Evolutionary conservation across 2,113 vertebrate species (phyloP).

Genomic region (Odontophorus gujanensis): DNA sequence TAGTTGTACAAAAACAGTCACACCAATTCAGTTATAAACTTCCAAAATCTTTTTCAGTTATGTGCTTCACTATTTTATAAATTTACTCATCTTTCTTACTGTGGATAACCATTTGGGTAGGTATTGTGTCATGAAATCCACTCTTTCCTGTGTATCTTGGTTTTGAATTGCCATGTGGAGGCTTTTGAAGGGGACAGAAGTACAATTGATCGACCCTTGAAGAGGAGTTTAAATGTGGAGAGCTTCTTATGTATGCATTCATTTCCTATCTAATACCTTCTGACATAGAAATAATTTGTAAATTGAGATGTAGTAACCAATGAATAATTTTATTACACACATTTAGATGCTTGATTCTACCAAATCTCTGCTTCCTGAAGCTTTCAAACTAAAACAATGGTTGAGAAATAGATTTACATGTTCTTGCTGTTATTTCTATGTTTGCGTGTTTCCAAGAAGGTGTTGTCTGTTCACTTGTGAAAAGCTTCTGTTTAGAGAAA

Average conservation of each 20-base stretch:
- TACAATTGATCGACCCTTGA: not conserved
- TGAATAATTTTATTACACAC: not conserved
- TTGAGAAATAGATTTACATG: not conserved
- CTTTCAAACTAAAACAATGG: not conserved
- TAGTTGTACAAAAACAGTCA: not conserved
- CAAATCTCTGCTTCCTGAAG: not conserved
- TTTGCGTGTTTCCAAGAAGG: not conserved
- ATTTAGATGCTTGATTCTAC: not conserved
- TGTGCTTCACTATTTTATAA: not conserved
- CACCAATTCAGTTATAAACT: not conserved
- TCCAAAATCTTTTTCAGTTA: not conserved
- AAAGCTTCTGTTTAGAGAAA: not conserved
- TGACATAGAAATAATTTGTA: not conserved
- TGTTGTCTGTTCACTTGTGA: not conserved
- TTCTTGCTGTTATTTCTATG: not conserved
- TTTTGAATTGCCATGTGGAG: not conserved
- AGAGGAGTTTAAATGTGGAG: not conserved
- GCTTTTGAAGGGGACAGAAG: not conserved
- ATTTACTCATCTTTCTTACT: not conserved
- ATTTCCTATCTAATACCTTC: not conserved
- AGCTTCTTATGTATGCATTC: not conserved
- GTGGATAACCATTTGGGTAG: not conserved
- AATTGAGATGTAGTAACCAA: not conserved
- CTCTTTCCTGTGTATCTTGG: not conserved
- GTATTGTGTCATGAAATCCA: not conserved